Percentiles rank a stretch among this genome's conserved stretches.
Conservation (phyloP, 2,797 vertebrate species). For the Rhinoraja longicauda region DNA sequence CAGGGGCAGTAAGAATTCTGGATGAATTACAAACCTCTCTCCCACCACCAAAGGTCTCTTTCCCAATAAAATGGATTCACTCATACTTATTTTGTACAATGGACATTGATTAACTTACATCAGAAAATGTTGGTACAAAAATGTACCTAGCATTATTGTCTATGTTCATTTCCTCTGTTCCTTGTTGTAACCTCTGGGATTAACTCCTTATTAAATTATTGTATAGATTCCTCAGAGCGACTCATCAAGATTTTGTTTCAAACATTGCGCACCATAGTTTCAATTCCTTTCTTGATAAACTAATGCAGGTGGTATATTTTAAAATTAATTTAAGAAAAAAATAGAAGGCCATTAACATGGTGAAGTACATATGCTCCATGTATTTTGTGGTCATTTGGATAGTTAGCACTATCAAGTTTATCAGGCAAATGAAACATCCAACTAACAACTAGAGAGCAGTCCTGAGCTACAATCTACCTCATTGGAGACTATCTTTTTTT, state of each 20-base stretch:
- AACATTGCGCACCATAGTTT: not conserved
- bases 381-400: not conserved
- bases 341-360: not conserved
- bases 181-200: too few species aligned
- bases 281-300: not conserved
- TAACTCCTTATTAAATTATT: not conserved
- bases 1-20: not conserved
- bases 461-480: too few species aligned
- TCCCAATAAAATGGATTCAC: not conserved
- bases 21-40: not conserved
- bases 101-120: not conserved
- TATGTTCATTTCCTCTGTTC: not conserved
- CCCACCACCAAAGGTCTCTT: not conserved
- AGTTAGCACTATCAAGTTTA: too few species aligned
- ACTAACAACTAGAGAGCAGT: too few species aligned
- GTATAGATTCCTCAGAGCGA: not conserved
- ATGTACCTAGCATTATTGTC: not conserved
- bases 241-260: not conserved
- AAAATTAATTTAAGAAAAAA: not conserved
- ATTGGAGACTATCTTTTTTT: too few species aligned
- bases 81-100: not conserved
- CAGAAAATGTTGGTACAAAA: not conserved
- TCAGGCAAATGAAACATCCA: too few species aligned
- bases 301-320: not conserved
- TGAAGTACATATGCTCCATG: not conserved